Base-by-base conservation (phyloP, 2,888 invertebrate species). In the Drosophila neotestacea region DNA sequence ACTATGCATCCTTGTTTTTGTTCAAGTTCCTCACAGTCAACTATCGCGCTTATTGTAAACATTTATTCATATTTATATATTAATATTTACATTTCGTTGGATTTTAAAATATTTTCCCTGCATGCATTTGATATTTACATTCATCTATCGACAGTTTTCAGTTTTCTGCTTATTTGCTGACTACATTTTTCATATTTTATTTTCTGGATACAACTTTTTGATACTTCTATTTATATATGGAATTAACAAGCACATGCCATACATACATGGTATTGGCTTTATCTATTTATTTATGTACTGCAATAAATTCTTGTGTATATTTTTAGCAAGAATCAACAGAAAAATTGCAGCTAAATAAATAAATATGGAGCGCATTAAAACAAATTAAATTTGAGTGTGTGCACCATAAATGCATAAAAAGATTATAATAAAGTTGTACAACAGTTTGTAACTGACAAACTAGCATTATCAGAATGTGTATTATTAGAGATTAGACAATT, bases 61-160 rank as follows among this genome's bases (percentile, higher is more conserved):
- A 44, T 36, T 52, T 46, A 46, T 44, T 27, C 28, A 44, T 6
- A 48, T 60, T 27, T 60, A 44, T 41, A 36, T 68, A 55, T 59
- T 50, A 36, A 32, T 47, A 46, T 56, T 66, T 47, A 46, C 47
- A 38, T 50, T 61, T 56, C 34, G 48, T 44, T 36, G 55, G 32
- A 27, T 61, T 52, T 55, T 32, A 11, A 65, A 13, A 51, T 58
- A 51, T 76, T 68, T 55, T 56, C 6, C 27, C 27, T 48, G 13
- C 16, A 36, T 34, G 13, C 44, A 66, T 65, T 48, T 58, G 11
- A 42, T 70, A 55, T 75, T 56, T 72, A 52, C 61, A 30, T 75
- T 46, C 30, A 22, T 38, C 38, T 47, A 47, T 51, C 22, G 50
- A 41, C 41, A 50, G 22, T 34, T 22, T 22, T 36, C 13, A 38